Percentiles rank a stretch among this genome's conserved stretches.
These are phyloP conservation scores for Oscheius sp. DNA, from an alignment of 1,140 invertebrate genomes.

Conservation along the genomic window DNA sequence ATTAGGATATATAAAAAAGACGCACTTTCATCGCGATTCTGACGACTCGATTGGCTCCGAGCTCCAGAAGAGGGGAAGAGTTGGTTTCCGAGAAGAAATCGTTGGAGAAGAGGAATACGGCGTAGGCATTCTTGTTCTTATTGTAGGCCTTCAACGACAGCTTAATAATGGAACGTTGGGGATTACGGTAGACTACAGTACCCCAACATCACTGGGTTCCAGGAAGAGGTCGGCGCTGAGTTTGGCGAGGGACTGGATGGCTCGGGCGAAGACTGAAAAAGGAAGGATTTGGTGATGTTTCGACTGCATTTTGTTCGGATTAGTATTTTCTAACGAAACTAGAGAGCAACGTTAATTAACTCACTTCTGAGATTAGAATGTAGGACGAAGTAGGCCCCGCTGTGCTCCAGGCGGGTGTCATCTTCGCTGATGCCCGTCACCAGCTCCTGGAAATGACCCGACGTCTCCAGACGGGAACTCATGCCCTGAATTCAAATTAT, in stretches of 20 bases:
- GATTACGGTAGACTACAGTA: not conserved
- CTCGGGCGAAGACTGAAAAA: not conserved
- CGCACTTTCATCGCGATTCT: constrained; percentile 11
- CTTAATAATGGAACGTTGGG: not conserved
- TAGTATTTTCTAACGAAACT: too few species aligned
- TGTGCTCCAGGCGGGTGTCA: not conserved
- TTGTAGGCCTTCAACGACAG: not conserved
- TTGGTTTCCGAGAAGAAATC: constrained; percentile 1
- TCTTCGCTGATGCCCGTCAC: too few species aligned
- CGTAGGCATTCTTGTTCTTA: constrained; percentile 2
- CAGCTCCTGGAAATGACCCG: too few species aligned
- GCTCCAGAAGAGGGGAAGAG: not conserved
- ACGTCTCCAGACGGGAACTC: too few species aligned
- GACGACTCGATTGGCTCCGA: not conserved
- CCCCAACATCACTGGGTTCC: not conserved
- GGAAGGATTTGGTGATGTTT: too few species aligned
- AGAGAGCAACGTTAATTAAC: not conserved
- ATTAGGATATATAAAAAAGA: not conserved
- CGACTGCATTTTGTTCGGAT: too few species aligned
- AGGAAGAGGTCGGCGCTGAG: not conserved
- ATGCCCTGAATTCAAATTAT: too few species aligned
- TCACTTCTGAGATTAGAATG: not conserved
- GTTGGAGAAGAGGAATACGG: not conserved
- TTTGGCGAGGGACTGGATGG: not conserved
- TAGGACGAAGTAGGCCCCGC: not conserved